These are phyloP conservation scores for Odontomachus brunneus DNA, from an alignment of 1,140 invertebrate genomes.

Conservation along the genomic window DNA sequence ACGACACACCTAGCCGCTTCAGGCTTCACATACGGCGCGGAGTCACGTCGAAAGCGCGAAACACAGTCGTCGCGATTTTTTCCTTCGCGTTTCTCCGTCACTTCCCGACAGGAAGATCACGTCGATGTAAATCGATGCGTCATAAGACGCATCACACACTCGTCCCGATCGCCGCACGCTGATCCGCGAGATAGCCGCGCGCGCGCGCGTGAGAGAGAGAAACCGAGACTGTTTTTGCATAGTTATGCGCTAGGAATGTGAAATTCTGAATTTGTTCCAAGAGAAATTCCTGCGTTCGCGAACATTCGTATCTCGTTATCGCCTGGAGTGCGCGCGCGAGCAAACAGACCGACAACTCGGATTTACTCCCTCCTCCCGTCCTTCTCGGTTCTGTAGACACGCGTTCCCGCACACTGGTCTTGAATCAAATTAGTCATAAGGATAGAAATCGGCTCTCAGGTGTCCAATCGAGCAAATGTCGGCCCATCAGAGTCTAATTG, in stretches of 20 bases:
- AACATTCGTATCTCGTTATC: neutral
- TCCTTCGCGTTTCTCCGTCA: neutral
- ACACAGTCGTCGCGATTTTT: neutral
- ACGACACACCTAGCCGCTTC: neutral
- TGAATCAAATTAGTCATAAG: no score
- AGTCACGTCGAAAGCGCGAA: neutral
- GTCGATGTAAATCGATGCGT: slow-evolving; percentile 19
- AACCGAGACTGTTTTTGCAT: slow-evolving; percentile 63
- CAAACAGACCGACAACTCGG: neutral
- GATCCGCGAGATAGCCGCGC: neutral
- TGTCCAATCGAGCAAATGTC: no score
- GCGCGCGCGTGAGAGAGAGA: slow-evolving; percentile 19
- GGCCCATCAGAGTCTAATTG: no score
- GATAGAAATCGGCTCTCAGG: no score
- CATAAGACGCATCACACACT: neutral
- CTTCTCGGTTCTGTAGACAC: no score
- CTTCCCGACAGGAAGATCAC: neutral
- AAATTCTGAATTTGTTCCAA: slow-evolving; percentile 68
- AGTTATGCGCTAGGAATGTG: slow-evolving; percentile 65
- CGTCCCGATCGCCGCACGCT: neutral
- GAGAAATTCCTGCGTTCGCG: slow-evolving; percentile 52
- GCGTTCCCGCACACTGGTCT: no score
- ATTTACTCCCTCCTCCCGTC: no score
- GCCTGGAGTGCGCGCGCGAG: neutral
- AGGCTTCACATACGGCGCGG: neutral